Conservation (phyloP, 2,113 vertebrate species). For the Corythoichthys haematopterus region DNA sequence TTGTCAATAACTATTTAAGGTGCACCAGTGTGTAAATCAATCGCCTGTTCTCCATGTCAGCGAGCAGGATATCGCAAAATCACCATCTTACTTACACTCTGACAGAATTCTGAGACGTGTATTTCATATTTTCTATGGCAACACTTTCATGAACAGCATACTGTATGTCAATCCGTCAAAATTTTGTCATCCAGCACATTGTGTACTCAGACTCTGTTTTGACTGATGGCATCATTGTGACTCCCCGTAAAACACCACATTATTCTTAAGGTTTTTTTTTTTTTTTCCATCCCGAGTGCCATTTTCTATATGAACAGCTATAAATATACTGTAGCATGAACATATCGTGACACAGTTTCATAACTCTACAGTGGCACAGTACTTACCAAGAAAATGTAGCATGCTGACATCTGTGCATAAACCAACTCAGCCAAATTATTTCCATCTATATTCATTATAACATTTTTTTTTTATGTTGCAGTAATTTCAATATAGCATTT, state of each 20-base stretch:
- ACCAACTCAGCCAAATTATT: conserved; percentile 26
- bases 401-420: conserved; percentile 18
- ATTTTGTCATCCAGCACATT: neutral
- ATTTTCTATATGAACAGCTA: conserved; percentile 18
- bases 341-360: conserved; percentile 19
- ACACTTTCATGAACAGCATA: neutral
- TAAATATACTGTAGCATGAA: conserved; percentile 15
- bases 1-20: conserved; percentile 55
- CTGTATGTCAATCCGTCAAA: neutral
- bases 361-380: conserved; percentile 15
- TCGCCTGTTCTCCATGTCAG: conserved; percentile 3
- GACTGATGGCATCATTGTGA: neutral
- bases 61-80: conserved; percentile 23
- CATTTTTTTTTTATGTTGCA: neutral
- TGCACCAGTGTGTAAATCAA: conserved; percentile 31
- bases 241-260: conserved; percentile 2
- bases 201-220: neutral
- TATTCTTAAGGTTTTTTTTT: conserved; percentile 9
- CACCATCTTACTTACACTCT: neutral
- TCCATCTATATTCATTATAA: neutral
- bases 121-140: neutral
- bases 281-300: conserved; percentile 2
- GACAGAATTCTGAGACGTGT: neutral
- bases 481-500: neutral
- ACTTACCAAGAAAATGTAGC: conserved; percentile 23